Evolutionary conservation across 2,888 invertebrate genomes (phyloP).

Genomic region (Lasioglossum zephyrum): DNA sequence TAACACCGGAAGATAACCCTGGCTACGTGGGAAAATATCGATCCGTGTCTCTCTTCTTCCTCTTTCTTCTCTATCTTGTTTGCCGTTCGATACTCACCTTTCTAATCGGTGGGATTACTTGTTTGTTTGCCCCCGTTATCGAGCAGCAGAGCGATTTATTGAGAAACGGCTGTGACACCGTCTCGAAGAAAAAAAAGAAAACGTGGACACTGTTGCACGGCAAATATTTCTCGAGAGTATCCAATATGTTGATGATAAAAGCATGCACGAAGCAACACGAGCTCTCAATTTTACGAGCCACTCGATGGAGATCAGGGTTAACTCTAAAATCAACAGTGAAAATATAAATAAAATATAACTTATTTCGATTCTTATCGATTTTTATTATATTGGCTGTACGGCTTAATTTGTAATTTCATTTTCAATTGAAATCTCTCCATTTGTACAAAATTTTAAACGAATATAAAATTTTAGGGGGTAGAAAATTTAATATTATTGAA

Average conservation of each 20-base stretch:
- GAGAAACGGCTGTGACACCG: neutral
- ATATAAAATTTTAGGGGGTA: no score
- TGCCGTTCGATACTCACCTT: conserved; percentile 29
- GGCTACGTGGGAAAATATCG: conserved; percentile 21
- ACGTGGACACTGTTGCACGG: neutral
- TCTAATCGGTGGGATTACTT: conserved; percentile 1
- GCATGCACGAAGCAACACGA: neutral
- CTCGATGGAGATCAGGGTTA: neutral
- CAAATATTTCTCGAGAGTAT: neutral
- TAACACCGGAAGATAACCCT: conserved; percentile 6
- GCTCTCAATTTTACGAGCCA: neutral
- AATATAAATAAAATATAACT: neutral
- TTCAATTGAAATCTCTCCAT: neutral
- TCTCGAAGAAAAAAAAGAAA: neutral
- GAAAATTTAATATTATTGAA: no score
- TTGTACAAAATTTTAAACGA: no score
- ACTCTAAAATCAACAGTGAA: neutral
- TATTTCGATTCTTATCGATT: neutral
- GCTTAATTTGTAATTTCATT: no score
- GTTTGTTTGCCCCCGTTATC: conserved; percentile 1
- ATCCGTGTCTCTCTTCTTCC: neutral
- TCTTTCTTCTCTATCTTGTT: conserved; percentile 39
- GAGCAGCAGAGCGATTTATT: neutral
- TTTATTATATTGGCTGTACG: neutral
- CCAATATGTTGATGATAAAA: neutral